Evolutionary conservation across 2,113 vertebrate genomes (phyloP).

Genomic region (Brachypteracias leptosomus): DNA sequence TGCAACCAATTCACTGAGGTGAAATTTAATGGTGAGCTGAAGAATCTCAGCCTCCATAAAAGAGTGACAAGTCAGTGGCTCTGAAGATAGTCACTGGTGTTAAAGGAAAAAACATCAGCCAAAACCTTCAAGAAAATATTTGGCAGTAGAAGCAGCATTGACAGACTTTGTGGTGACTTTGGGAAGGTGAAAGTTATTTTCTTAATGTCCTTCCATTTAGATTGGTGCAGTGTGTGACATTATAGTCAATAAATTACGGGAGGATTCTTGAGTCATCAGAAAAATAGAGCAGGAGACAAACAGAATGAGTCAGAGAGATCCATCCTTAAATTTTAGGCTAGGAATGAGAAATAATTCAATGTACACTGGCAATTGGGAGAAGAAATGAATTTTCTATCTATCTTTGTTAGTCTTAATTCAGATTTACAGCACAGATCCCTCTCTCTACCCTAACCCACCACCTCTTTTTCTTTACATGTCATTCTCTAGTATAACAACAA

Average conservation of each 20-base stretch:
- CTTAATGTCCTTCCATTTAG: background rate
- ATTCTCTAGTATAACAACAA: background rate
- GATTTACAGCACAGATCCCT: background rate
- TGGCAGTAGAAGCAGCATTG: background rate
- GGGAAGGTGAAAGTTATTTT: background rate
- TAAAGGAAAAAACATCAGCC: background rate
- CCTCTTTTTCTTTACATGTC: background rate
- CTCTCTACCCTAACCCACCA: background rate
- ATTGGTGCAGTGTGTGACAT: background rate
- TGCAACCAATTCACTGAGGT: background rate
- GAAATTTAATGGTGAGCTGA: background rate
- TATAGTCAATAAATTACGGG: background rate
- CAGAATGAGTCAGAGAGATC: background rate
- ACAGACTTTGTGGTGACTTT: background rate
- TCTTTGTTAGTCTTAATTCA: background rate
- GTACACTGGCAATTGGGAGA: background rate
- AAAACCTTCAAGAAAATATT: background rate
- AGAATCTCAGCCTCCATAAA: background rate
- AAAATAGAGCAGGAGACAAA: background rate
- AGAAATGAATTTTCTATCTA: background rate
- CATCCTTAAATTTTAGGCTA: background rate
- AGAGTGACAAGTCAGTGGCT: background rate
- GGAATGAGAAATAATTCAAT: background rate
- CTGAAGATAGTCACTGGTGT: background rate
- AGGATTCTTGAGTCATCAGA: background rate